A percentile compares a stretch with the other conserved stretches of the same genome.
These are phyloP conservation scores for Hydrotaea diabolus DNA, from an alignment of 2,888 invertebrate genomes.

Conservation along the genomic window DNA sequence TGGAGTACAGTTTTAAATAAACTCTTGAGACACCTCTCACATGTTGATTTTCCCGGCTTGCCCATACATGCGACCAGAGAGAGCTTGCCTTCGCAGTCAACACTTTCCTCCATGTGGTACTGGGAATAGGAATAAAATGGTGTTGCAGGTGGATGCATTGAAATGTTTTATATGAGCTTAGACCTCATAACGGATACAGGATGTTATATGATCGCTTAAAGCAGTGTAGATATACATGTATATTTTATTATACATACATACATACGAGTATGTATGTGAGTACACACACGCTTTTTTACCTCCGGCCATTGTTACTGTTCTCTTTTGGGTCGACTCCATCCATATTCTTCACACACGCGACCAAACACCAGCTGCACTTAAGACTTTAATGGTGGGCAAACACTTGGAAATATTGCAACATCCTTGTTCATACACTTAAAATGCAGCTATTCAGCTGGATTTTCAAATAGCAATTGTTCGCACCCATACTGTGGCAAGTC, in stretches of 20 bases:
- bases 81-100: neutral
- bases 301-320: conserved; percentile 47
- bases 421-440: conserved; percentile 30
- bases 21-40: conserved; percentile 30
- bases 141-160: conserved; percentile 19
- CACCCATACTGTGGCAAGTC: conserved; percentile 5
- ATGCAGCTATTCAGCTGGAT: conserved; percentile 42
- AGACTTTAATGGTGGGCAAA: conserved; percentile 74
- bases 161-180: conserved; percentile 48
- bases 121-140: neutral
- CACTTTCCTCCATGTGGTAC: neutral
- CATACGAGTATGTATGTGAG: neutral
- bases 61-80: neutral
- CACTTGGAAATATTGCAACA: conserved; percentile 67
- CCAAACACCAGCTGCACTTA: conserved; percentile 66
- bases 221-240: conserved; percentile 39
- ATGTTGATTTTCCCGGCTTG: neutral
- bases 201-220: conserved; percentile 53
- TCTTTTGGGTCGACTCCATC: conserved; percentile 39
- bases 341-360: conserved; percentile 5
- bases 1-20: neutral
- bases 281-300: conserved; percentile 16
- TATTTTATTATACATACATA: neutral
- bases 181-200: conserved; percentile 61
- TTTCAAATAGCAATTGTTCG: conserved; percentile 49